Evolutionary conservation across 2,888 invertebrate species (phyloP).

Genomic region (Anthrax anthrax): DNA sequence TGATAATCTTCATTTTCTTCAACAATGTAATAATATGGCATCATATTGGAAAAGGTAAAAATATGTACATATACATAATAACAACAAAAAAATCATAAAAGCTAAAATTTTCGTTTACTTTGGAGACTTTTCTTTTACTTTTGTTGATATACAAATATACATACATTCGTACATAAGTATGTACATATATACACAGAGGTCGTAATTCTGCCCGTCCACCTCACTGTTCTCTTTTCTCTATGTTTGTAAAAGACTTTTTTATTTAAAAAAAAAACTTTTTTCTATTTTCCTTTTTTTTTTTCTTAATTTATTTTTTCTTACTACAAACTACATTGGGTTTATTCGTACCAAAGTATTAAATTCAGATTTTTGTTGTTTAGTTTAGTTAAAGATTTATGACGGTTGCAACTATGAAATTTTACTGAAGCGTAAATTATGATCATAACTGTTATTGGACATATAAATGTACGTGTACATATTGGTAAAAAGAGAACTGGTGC

Average conservation of each 20-base stretch:
- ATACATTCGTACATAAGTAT: no score
- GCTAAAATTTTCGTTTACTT: no score
- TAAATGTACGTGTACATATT: no score
- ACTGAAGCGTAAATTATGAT: background rate
- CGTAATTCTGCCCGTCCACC: background rate
- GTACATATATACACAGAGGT: no score
- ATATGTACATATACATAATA: no score
- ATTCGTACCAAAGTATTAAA: no score
- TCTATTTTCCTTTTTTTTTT: background rate
- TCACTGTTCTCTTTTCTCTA: background rate
- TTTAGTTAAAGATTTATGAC: background rate
- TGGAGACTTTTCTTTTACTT: no score
- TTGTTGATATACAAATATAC: no score
- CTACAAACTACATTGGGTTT: no score
- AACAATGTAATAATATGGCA: background rate
- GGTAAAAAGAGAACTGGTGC: background rate
- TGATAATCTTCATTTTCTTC: slow-evolving; percentile 5
- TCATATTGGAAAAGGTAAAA: background rate
- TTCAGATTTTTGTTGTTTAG: background rate
- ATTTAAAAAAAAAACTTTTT: no score
- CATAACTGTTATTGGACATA: background rate
- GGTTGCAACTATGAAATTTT: background rate
- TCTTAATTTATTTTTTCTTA: background rate
- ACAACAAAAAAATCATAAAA: no score
- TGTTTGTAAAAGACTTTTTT: no score